phyloP scores from a whole-genome alignment of 1,140 invertebrate genomes.

The Diprion similis region DNA sequence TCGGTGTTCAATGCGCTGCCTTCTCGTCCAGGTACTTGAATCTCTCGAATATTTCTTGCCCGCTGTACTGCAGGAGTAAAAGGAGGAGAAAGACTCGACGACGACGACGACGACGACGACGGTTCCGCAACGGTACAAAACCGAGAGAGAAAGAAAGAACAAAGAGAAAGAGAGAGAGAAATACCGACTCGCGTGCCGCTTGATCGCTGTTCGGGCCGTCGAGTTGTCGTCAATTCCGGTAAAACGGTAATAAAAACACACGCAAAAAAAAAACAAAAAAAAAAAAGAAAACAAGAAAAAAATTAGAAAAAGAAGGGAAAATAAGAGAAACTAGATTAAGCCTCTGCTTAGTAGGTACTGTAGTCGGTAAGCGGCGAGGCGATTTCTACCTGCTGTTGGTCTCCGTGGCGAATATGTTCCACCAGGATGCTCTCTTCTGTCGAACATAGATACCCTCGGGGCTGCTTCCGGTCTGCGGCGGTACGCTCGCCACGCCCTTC shows the following conservation, averaged over 20 bases:
- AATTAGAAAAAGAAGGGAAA: no score
- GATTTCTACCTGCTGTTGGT: conserved; percentile 51
- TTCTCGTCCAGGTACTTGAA: background rate
- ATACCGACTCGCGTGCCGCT: background rate
- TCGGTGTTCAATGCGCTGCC: no score
- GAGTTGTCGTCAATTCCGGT: background rate
- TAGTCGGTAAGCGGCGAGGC: no score
- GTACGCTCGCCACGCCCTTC: conserved; percentile 66
- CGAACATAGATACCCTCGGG: conserved; percentile 64
- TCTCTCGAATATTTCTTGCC: conserved; percentile 2
- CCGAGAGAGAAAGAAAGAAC: conserved; percentile 7
- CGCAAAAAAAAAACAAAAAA: conserved; percentile 11
- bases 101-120: conserved; percentile 8
- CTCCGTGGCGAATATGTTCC: conserved; percentile 83
- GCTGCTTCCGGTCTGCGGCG: conserved; percentile 54
- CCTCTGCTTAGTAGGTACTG: no score
- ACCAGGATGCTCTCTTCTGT: conserved; percentile 83
- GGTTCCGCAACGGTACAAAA: conserved; percentile 4
- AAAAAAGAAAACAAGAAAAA: background rate
- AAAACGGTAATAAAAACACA: conserved; percentile 2
- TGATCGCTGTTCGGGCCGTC: background rate
- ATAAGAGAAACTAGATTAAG: no score
- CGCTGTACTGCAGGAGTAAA: background rate
- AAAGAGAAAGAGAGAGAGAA: conserved; percentile 10
- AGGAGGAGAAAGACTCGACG: conserved; percentile 9